Conservation (phyloP, 2,113 vertebrate genomes). For the Burhinus oedicnemus region DNA sequence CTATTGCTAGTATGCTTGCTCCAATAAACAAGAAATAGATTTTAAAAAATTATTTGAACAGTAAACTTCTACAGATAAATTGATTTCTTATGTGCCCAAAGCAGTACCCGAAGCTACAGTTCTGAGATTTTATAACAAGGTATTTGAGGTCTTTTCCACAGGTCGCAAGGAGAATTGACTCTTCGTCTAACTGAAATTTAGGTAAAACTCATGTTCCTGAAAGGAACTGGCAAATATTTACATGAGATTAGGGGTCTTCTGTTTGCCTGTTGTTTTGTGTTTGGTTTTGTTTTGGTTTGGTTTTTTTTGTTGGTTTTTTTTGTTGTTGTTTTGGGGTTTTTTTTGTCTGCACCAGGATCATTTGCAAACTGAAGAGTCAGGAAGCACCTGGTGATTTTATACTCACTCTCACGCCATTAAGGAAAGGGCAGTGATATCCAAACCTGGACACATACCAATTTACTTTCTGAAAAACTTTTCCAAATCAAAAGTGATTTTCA, state of each 20-base stretch:
- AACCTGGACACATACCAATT: neutral
- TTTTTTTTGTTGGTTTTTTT: too few species aligned
- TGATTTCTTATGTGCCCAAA: neutral
- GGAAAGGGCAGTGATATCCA: neutral
- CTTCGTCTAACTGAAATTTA: neutral
- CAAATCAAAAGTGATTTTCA: neutral
- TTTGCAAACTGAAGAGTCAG: neutral
- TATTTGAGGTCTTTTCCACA: neutral
- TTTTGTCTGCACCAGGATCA: neutral
- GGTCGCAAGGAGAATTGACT: neutral
- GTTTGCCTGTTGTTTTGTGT: too few species aligned
- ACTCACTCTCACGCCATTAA: neutral
- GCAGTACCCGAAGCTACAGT: neutral
- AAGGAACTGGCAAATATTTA: neutral
- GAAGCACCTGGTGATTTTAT: neutral
- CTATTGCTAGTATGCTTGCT: neutral
- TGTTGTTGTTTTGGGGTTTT: too few species aligned
- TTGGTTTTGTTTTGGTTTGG: too few species aligned
- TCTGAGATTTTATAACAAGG: neutral
- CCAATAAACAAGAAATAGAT: neutral
- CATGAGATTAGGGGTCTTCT: too few species aligned
- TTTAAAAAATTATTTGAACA: neutral
- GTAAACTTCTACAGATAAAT: neutral
- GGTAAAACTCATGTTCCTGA: neutral
- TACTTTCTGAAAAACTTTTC: neutral